Base-by-base conservation (phyloP, 1,140 invertebrate genomes). In the Lucilia sericata region DNA sequence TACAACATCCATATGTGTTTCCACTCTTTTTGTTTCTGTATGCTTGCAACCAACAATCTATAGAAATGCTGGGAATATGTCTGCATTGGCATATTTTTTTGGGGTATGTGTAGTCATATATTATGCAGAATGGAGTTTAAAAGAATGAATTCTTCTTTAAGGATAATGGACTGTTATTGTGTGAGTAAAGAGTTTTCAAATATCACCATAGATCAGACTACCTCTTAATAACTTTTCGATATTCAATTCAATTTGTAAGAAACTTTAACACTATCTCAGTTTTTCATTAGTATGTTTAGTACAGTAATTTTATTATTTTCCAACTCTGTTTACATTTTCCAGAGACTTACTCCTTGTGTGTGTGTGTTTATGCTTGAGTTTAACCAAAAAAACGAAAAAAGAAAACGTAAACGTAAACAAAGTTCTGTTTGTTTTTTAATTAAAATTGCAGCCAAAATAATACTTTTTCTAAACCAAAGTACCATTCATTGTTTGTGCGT, bases 371-470 rank as follows among this genome's bases (percentile, higher is more conserved):
- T 42, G 42, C 42, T 42, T 42, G 42, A 10, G 5, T 42, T 42
- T 42, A 42, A 7, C 42, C 7, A 42, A 42, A 36, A 3, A 42
- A 42, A 42, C 5, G 10, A 42, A 42, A 42, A 42, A 42, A 42
- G 5, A 42, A 42, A 10, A 14, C 17, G 14, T 30, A 42, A 10
- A 14, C 17, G 14, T 30, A 55, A 55, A 55, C n/a, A 70, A 70
- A 70, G 65, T 70, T 70, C 9, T 70, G 65, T 70, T 70, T 70
- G 65, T 70, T 70, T 70, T 70, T 70, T 70, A 70, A 70, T 70
- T 70, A 70, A 70, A 70, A 70, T 70, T 70, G 65, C 65, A 70
- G 65, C 65, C 65, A 70, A 70, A 70, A 70, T 70, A 70, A 70
- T 70, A 25, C 65, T 70, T 70, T 21, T 70, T 60, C 14, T 55